A percentile compares a stretch with the other conserved stretches of the same genome.
Evolutionary conservation across 2,888 invertebrate genomes (phyloP).

Genomic region (Drosophila parthenogenetica): DNA sequence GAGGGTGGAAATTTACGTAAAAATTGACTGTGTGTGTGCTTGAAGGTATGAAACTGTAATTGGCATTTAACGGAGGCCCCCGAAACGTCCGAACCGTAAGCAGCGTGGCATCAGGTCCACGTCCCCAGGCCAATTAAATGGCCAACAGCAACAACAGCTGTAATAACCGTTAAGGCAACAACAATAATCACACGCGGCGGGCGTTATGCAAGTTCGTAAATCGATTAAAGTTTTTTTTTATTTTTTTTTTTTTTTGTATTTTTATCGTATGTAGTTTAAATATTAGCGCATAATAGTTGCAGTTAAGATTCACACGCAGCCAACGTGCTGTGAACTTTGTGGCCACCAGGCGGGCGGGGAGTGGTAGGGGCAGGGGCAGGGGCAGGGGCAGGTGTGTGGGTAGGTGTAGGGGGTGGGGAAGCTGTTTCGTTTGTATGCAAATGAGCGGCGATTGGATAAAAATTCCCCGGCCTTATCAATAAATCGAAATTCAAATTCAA

Average conservation of each 20-base stretch:
- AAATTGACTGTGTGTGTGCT: slow-evolving; percentile 7
- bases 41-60: slow-evolving; percentile 43
- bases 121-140: slow-evolving; percentile 41
- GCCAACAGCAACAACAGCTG: slow-evolving; percentile 16
- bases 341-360: not conserved
- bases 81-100: not conserved
- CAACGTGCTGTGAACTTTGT: not conserved
- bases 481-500: slow-evolving; percentile 35
- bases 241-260: not conserved
- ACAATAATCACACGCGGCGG: slow-evolving; percentile 26
- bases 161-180: slow-evolving; percentile 6
- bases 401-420: not conserved
- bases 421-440: slow-evolving; percentile 64
- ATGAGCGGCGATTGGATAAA: slow-evolving; percentile 36
- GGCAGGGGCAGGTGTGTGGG: not conserved
- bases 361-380: not conserved
- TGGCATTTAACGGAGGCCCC: slow-evolving; percentile 39
- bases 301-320: slow-evolving; percentile 48
- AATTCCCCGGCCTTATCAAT: slow-evolving; percentile 53
- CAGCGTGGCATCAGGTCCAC: slow-evolving; percentile 29
- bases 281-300: slow-evolving; percentile 54
- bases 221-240: slow-evolving; percentile 42
- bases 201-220: slow-evolving; percentile 59
- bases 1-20: slow-evolving; percentile 46
- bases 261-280: slow-evolving; percentile 37